Evolutionary conservation across 2,888 invertebrate genomes (phyloP).

Genomic region (Macaria notata): DNA sequence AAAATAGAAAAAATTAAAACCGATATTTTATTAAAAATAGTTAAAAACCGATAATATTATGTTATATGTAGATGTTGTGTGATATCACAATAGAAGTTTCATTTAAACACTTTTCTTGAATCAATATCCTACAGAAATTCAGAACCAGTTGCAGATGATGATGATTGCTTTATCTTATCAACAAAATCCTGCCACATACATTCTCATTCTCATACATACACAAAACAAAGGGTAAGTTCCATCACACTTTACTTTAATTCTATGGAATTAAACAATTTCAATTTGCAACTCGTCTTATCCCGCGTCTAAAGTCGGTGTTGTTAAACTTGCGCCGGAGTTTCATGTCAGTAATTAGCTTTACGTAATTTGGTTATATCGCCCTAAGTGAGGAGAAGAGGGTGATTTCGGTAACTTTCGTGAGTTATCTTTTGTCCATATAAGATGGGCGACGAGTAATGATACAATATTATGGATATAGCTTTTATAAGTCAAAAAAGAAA

Average conservation of each 20-base stretch:
- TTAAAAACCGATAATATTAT: neutral
- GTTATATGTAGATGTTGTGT: too few species aligned
- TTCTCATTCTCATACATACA: too few species aligned
- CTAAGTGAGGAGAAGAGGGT: slow-evolving; percentile 4
- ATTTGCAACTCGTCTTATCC: slow-evolving; percentile 44
- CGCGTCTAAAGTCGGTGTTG: slow-evolving; percentile 35
- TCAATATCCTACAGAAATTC: too few species aligned
- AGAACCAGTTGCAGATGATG: too few species aligned
- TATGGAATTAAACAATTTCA: slow-evolving; percentile 54
- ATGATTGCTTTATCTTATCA: too few species aligned
- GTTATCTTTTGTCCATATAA: too few species aligned
- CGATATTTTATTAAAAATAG: neutral
- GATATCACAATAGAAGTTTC: too few species aligned
- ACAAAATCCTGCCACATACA: neutral
- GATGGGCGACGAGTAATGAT: too few species aligned
- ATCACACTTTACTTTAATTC: slow-evolving; percentile 31
- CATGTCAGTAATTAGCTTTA: slow-evolving; percentile 69
- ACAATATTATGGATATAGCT: too few species aligned
- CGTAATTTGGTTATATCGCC: slow-evolving; percentile 59
- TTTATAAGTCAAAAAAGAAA: too few species aligned
- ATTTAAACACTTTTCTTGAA: too few species aligned
- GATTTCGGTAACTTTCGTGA: neutral
- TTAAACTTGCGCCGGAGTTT: slow-evolving; percentile 59
- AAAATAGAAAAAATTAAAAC: too few species aligned
- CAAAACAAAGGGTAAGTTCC: slow-evolving; percentile 18